Conservation (phyloP, 2,888 invertebrate species). For the Chymomyza procnemis region DNA sequence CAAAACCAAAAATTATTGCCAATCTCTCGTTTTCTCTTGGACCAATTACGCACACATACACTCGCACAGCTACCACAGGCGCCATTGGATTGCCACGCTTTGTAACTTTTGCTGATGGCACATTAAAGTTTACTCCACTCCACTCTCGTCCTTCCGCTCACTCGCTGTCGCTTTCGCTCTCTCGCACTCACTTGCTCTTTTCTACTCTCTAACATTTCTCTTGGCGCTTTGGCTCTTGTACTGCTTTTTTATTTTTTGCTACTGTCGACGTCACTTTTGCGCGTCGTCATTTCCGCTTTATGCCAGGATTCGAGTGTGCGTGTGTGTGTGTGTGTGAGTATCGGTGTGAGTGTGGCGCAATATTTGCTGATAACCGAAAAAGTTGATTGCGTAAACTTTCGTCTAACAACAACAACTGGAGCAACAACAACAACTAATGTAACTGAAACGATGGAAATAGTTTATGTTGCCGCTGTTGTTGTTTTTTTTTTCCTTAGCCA, state of each 20-base stretch:
- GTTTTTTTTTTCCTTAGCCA: conserved; percentile 19
- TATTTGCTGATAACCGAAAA: conserved; percentile 37
- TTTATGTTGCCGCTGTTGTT: not conserved
- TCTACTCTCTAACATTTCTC: conserved; percentile 1
- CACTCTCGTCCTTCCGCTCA: no score
- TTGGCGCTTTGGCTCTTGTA: conserved; percentile 20
- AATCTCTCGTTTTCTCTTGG: conserved; percentile 12
- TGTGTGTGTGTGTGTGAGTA: conserved; percentile 17
- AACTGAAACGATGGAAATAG: conserved; percentile 29
- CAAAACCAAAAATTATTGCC: conserved; percentile 13
- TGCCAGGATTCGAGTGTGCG: conserved; percentile 19
- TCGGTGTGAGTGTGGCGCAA: not conserved
- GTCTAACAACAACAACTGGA: conserved; percentile 37
- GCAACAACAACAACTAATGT: conserved; percentile 30
- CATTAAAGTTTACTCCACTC: conserved; percentile 46
- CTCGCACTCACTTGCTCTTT: no score
- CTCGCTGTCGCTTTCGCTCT: conserved; percentile 32
- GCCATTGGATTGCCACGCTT: conserved; percentile 58
- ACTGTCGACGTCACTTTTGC: not conserved
- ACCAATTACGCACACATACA: not conserved
- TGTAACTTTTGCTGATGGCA: conserved; percentile 43
- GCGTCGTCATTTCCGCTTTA: not conserved
- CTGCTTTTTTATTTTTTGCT: not conserved
- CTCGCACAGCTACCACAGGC: conserved; percentile 25
- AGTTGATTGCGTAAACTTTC: conserved; percentile 58